phyloP scores from a whole-genome alignment of 2,113 vertebrate genomes.

The Melanostigma gelatinosum region DNA sequence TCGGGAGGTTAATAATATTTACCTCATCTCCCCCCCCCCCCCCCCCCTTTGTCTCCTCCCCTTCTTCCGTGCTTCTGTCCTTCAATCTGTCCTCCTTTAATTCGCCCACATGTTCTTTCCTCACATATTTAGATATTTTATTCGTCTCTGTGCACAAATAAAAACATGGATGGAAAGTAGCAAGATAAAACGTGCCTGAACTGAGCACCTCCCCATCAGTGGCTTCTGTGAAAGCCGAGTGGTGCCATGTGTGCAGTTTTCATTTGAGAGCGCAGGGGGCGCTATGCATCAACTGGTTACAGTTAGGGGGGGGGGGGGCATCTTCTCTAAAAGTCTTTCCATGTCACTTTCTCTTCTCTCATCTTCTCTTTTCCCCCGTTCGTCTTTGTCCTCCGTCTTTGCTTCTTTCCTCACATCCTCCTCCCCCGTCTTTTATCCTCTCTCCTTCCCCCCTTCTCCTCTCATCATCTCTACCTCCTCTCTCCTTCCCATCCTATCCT shows the following conservation, averaged over 20 bases:
- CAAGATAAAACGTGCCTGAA: neutral
- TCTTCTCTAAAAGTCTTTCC: neutral
- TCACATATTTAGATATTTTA: neutral
- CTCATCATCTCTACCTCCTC: neutral
- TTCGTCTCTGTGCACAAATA: neutral
- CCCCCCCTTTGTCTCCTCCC: neutral
- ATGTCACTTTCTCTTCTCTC: neutral
- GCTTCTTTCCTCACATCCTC: neutral
- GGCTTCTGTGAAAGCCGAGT: neutral
- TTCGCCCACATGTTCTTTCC: neutral
- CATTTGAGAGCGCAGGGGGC: slow-evolving; percentile 46
- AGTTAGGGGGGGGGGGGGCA: neutral
- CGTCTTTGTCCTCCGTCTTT: neutral
- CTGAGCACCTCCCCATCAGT: neutral
- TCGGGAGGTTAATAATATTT: too few relatives aligned
- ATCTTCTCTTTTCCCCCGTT: neutral
- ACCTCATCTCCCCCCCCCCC: too few relatives aligned
- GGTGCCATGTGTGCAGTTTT: slow-evolving; percentile 16
- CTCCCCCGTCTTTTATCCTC: neutral
- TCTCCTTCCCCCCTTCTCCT: neutral
- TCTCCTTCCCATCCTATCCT: neutral
- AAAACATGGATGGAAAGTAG: neutral
- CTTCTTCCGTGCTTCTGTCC: neutral
- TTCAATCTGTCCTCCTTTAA: neutral
- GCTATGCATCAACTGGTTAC: slow-evolving; percentile 39